Evolutionary conservation across 2,113 vertebrate genomes (phyloP).

Genomic region (Microcebus tavaratra): DNA sequence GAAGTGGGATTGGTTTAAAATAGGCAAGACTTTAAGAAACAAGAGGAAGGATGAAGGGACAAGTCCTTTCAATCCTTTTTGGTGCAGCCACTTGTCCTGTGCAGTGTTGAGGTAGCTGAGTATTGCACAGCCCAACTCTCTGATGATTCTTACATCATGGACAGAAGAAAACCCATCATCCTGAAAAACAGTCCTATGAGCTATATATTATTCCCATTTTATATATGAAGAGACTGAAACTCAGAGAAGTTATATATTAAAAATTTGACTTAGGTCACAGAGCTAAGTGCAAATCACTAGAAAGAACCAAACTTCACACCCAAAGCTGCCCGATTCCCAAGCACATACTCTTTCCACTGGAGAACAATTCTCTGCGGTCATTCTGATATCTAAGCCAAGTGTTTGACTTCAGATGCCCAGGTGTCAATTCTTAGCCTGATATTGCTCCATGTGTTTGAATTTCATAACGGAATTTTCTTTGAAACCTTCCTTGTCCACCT

Average conservation of each 20-base stretch:
- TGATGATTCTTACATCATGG: neutral
- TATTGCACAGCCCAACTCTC: neutral
- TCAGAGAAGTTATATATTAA: neutral
- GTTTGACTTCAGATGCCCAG: neutral
- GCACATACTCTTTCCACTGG: neutral
- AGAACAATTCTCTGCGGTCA: neutral
- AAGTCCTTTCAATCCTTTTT: neutral
- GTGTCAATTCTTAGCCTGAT: neutral
- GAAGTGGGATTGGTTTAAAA: neutral
- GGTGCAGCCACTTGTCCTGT: neutral
- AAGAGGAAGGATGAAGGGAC: neutral
- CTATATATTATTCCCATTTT: neutral
- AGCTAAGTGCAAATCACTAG: neutral
- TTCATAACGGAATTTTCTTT: slow-evolving; percentile 40
- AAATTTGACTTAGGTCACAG: neutral
- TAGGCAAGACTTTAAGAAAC: neutral
- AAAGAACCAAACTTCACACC: neutral
- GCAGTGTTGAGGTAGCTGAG: accelerated
- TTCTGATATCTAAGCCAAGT: neutral
- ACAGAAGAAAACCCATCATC: neutral
- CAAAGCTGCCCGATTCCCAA: neutral
- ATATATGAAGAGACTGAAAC: neutral
- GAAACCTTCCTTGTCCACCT: neutral
- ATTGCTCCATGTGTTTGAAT: neutral
- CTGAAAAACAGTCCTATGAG: neutral